Base-by-base conservation (phyloP, 2,888 invertebrate species). In the Galerucella nymphaeae region DNA sequence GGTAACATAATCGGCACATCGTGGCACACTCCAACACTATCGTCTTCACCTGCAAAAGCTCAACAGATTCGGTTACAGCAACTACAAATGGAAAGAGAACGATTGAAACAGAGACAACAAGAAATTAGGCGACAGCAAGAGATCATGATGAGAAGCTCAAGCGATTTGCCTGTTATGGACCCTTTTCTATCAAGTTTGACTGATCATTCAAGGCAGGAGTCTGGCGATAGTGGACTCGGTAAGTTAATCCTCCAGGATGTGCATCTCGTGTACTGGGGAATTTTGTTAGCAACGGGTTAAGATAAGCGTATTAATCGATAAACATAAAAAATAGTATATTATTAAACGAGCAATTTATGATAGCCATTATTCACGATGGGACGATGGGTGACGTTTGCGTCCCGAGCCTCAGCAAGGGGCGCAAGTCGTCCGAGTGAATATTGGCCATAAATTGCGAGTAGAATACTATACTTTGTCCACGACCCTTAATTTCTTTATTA, bases 171-270 rank as follows among this genome's bases (percentile, higher is more conserved):
- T 75, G 90, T 91, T 0, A 88, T 93, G 88, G 94, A 95, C 86
- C 94, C 95, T 74, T 95, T 94, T 88, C 88, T 95, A 76, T 93
- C 94, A 3, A 93, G 93, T 65, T 88, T 94, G 81, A 92, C 93
- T 70, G 96, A 96, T 83, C 98, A 98, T 87, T 94, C 96, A 81
- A 90, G 97, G 77, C 97, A 98, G 87, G 97, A 97, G 87, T 96
- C 96, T 13, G 96, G 96, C 13, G 97, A 98, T 87, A 96, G 96
- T 86, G 98, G 98, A 67, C 90, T 97, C 76, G 97, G 97, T 86
- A 81, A 81, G 82, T 77, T 63, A 20, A 48, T 23, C 2, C 20
- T n/a, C 14, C 20, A 65, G 13, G 13, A 55, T 23, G 18, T 38
- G 8, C 30, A 38, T 9, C 1, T 9, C 30, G 30, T 38, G 30